These are phyloP conservation scores for Strigamia crassipes DNA, from an alignment of 2,888 invertebrate species.

Conservation along the genomic window DNA sequence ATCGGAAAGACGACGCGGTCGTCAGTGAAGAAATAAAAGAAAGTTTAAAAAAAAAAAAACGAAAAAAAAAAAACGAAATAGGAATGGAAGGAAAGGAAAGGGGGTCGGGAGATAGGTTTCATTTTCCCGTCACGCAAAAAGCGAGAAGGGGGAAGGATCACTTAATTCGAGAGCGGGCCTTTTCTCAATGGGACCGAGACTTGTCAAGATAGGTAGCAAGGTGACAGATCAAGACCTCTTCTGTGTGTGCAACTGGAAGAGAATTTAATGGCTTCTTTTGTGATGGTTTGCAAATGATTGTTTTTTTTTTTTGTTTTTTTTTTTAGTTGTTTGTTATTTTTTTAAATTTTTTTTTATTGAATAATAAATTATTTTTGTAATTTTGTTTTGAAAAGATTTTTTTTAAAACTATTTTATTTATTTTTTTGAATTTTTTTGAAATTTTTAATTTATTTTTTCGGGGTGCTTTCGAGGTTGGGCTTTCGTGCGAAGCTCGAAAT, in stretches of 20 bases:
- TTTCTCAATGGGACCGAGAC: constrained; percentile 28
- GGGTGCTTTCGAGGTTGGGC: constrained; percentile 5
- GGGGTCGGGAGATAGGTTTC: neutral
- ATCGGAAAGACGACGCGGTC: neutral
- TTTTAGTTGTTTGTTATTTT: neutral
- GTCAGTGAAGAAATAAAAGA: constrained; percentile 14
- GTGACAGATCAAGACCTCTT: constrained; percentile 23
- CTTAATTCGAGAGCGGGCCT: constrained; percentile 31
- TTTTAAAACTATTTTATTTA: too few species aligned
- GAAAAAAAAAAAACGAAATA: constrained; percentile 18
- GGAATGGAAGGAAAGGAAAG: neutral
- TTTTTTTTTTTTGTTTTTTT: constrained; percentile 13
- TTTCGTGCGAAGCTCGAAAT: neutral
- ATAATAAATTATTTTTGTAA: neutral
- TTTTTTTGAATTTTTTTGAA: neutral
- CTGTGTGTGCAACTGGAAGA: constrained; percentile 20
- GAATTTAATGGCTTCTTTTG: constrained; percentile 34
- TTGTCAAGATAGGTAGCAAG: constrained; percentile 23
- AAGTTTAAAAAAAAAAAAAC: constrained; percentile 1
- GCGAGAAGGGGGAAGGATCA: constrained; percentile 18
- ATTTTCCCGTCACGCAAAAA: constrained; percentile 28
- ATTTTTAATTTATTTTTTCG: neutral
- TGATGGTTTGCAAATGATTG: neutral
- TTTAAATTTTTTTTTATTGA: neutral
- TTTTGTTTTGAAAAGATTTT: neutral